phyloP scores from a whole-genome alignment of 1,140 invertebrate genomes.

The Charaxes varanes region DNA sequence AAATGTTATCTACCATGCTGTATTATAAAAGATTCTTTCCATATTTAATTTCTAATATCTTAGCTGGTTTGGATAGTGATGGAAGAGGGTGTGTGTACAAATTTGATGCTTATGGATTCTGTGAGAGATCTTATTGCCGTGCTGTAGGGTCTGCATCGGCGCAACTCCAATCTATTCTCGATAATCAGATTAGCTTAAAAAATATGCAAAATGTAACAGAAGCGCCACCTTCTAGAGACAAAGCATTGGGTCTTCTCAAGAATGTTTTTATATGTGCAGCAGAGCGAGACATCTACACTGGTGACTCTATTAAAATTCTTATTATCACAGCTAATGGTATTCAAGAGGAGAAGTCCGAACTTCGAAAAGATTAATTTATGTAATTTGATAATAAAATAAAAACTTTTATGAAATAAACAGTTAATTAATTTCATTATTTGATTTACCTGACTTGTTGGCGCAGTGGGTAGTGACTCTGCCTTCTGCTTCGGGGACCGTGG shows the following conservation, averaged over 20 bases:
- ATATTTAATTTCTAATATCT: slow-evolving; percentile 96
- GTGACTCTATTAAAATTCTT: slow-evolving; percentile 92
- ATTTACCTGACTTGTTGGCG: no score
- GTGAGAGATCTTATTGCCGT: slow-evolving; percentile 85
- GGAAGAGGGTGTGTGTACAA: slow-evolving; percentile 96
- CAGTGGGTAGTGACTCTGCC: no score
- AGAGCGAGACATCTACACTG: slow-evolving; percentile 97
- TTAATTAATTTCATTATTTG: no score
- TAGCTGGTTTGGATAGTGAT: slow-evolving; percentile 90
- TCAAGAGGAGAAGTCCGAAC: slow-evolving; percentile 78
- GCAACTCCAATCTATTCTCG: slow-evolving; percentile 88
- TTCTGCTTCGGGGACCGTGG: no score
- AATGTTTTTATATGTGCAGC: slow-evolving; percentile 98
- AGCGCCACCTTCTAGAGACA: slow-evolving; percentile 81
- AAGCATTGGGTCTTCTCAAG: slow-evolving; percentile 89
- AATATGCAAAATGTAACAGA: slow-evolving; percentile 84
- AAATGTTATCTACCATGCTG: slow-evolving; percentile 96
- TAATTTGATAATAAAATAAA: slow-evolving; percentile 34
- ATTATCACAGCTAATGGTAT: slow-evolving; percentile 94
- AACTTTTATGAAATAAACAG: slow-evolving; percentile 20
- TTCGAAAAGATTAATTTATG: slow-evolving; percentile 85
- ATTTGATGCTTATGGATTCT: slow-evolving; percentile 98
- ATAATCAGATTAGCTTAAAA: slow-evolving; percentile 92
- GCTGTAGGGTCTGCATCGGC: slow-evolving; percentile 90
- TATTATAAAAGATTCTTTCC: slow-evolving; percentile 99